Evolutionary conservation across 2,797 vertebrate genomes (phyloP).

Genomic region (Lacerta viridis): DNA sequence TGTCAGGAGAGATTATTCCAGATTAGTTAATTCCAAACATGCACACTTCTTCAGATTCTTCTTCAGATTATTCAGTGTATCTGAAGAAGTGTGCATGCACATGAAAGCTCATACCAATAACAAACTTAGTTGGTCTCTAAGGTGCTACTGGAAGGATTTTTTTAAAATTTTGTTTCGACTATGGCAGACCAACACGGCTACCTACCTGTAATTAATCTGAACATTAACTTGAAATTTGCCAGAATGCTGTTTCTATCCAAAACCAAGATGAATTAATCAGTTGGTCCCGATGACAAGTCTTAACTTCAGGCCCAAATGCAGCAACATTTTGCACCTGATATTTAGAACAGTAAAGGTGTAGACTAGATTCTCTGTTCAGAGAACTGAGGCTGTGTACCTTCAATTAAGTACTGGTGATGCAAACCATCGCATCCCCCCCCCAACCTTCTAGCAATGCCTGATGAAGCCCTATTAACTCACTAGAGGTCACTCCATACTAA

Average conservation of each 20-base stretch:
- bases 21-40: too few relatives aligned
- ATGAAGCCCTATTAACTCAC: conserved; percentile 35
- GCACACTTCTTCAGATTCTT: too few relatives aligned
- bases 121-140: too few relatives aligned
- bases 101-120: too few relatives aligned
- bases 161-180: too few relatives aligned
- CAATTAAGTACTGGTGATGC: not conserved
- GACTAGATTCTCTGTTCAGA: conserved; percentile 1
- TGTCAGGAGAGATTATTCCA: too few relatives aligned
- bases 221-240: not conserved
- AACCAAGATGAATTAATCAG: too few relatives aligned
- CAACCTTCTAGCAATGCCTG: not conserved
- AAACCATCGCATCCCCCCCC: not conserved
- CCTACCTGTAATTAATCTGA: not conserved
- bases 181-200: too few relatives aligned
- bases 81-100: too few relatives aligned
- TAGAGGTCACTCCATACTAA: conserved; percentile 15
- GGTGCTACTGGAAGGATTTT: too few relatives aligned
- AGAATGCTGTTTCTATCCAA: not conserved
- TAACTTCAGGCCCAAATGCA: not conserved
- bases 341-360: not conserved
- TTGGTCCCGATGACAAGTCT: not conserved
- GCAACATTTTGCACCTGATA: not conserved
- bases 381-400: conserved; percentile 3
- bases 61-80: too few relatives aligned